phyloP scores from a whole-genome alignment of 2,797 vertebrate genomes.

The Euthynnus affinis region DNA sequence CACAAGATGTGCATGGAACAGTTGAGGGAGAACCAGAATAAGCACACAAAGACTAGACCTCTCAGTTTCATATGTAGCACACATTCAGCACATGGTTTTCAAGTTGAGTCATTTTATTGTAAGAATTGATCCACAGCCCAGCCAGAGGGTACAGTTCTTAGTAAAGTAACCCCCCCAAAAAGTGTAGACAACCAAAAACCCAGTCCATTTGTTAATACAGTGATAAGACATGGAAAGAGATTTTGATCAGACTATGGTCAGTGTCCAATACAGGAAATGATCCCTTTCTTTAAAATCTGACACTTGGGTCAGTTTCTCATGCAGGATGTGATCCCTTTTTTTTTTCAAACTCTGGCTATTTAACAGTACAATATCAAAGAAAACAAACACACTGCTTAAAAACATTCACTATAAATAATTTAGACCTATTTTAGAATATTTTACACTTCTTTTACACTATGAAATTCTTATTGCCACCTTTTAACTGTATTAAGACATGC shows the following conservation, averaged over 20 bases:
- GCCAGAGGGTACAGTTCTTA: conserved; percentile 4
- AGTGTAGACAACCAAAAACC: background rate
- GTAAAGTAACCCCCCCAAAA: conserved; percentile 17
- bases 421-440: conserved; percentile 35
- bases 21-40: background rate
- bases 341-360: background rate
- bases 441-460: conserved; percentile 18
- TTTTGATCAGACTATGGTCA: background rate
- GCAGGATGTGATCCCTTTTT: conserved; percentile 24
- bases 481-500: background rate
- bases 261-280: background rate
- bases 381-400: conserved; percentile 51
- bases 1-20: too few species aligned
- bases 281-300: conserved; percentile 26
- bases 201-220: conserved; percentile 4
- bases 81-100: background rate
- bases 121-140: conserved; percentile 31
- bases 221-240: conserved; percentile 15
- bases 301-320: conserved; percentile 6
- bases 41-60: background rate
- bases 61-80: background rate
- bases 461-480: conserved; percentile 10
- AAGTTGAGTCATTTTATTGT: conserved; percentile 59
- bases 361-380: background rate
- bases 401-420: conserved; percentile 66